Evolutionary conservation across 2,113 vertebrate species (phyloP), one percentile per base, ranked within the genome.

Genomic region (Urocynchramus pylzowi): DNA sequence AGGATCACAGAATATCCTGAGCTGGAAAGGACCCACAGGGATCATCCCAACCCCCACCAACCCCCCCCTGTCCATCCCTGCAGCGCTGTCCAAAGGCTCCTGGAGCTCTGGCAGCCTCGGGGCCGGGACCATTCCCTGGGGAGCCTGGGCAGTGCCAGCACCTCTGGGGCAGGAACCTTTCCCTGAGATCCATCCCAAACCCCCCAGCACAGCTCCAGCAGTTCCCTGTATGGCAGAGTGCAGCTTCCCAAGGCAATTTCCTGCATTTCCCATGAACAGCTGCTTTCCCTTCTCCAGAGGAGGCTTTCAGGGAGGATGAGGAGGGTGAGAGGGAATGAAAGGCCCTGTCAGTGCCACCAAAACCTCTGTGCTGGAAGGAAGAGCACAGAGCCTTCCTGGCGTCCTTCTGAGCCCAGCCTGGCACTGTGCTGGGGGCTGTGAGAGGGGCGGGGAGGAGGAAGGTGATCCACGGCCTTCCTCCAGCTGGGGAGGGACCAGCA

Each of bases 121-220:
- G 57, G 69, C 59, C 0, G 5, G 7, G 50, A 5, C 71, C 61
- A 67, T 86, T 67, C 71, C 35, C 70, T 67, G 83, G 60, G 70
- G 26, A 67, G 83, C 83, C 83, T 57, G 71, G 44, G 35, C 61
- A 67, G 82, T 53, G 31, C 83, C 61, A 42, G 31, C 16, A 76
- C 61, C 20, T 31, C 26, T 7, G 30, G 42, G 80, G 61, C 35
- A 22, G 26, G 71, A 42, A 3, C 21, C 44, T 67, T 65, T 24
- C 35, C 35, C 35, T 65, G 33, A 22, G 0, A 0, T 28, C 22
- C 81, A 37, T 4, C 54, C 65, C 11, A 30, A 50, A 30, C 1
- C 1, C 18, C 10, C 81, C 52, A 14, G 4, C 16, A 0, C 37
- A 37, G 71, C 71, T 35, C 71, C 44, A 50, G 44, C 37, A 1